These are phyloP conservation scores for Perdix hodgsoniae DNA, from an alignment of 2,797 vertebrate genomes.

Conservation along the genomic window DNA sequence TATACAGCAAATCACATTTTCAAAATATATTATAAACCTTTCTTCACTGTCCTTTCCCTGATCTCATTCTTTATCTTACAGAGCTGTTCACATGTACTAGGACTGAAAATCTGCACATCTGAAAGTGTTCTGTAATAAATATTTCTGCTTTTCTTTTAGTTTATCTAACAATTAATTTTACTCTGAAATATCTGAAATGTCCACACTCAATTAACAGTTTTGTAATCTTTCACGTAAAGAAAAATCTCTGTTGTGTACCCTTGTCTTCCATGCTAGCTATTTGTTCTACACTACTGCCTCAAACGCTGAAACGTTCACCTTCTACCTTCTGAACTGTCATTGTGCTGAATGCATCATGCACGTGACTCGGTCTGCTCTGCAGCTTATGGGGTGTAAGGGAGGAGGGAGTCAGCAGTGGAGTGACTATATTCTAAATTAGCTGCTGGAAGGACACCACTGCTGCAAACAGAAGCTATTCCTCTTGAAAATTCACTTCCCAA, in stretches of 20 bases:
- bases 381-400: neutral
- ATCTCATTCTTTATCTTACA: neutral
- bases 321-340: neutral
- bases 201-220: neutral
- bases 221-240: neutral
- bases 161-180: neutral
- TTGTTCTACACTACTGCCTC: neutral
- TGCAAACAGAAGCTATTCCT: neutral
- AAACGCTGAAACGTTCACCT: neutral
- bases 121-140: neutral
- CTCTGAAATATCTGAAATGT: neutral
- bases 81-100: neutral
- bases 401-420: neutral
- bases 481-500: neutral
- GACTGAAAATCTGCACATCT: neutral
- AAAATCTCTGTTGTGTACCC: neutral
- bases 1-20: neutral
- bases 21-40: neutral
- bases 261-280: neutral
- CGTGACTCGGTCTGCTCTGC: rapidly evolving
- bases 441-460: neutral
- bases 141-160: neutral
- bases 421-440: neutral
- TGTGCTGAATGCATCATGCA: neutral
- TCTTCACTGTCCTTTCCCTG: neutral